Evolutionary conservation across 1,140 invertebrate genomes (phyloP).

Genomic region (Ceratitis capitata): DNA sequence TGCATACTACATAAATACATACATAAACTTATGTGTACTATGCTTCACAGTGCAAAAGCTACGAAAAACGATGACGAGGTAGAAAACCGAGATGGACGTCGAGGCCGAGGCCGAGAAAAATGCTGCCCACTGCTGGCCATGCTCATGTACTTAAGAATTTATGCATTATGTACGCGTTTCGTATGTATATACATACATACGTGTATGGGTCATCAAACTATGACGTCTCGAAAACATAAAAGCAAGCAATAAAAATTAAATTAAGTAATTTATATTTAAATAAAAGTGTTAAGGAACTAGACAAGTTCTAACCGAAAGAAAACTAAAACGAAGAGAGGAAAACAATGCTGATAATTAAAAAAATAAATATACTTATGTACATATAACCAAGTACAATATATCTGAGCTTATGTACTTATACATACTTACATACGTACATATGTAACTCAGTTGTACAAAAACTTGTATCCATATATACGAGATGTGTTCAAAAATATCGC

Average conservation of each 20-base stretch:
- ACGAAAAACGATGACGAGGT: conserved; percentile 13
- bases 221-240: neutral
- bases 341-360: neutral
- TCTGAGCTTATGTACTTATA: too few species aligned
- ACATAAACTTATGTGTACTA: neutral
- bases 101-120: neutral
- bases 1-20: neutral
- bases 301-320: neutral
- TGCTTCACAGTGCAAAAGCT: neutral
- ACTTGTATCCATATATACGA: too few species aligned
- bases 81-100: neutral
- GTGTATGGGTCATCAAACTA: conserved; percentile 34
- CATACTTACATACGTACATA: too few species aligned
- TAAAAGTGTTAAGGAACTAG: neutral
- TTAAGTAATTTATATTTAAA: neutral
- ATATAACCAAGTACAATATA: too few species aligned
- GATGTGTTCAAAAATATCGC: too few species aligned
- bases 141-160: neutral
- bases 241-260: neutral
- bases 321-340: neutral
- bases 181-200: neutral
- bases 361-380: neutral
- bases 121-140: neutral
- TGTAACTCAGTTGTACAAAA: too few species aligned
- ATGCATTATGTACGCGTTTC: neutral